These are phyloP conservation scores for Porites rus DNA, from an alignment of 92 coral and sea anemone species.

Conservation along the genomic window DNA sequence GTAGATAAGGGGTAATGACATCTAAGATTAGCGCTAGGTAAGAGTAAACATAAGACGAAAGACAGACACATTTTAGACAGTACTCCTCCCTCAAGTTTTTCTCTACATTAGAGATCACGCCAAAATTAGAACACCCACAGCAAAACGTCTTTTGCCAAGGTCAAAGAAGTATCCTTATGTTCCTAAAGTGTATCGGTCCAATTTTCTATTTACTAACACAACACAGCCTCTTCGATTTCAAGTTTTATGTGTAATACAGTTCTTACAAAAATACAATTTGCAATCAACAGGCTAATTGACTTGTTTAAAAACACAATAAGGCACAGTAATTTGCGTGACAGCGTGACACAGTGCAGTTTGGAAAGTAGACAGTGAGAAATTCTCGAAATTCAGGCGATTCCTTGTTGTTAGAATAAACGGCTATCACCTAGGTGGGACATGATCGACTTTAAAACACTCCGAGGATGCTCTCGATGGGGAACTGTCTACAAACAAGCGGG, in stretches of 20 bases:
- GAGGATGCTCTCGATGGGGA: slow-evolving; percentile 9
- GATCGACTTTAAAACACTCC: background rate
- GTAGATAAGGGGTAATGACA: slow-evolving; percentile 17
- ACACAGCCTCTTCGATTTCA: background rate
- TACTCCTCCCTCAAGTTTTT: too few relatives aligned
- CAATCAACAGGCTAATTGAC: too few relatives aligned
- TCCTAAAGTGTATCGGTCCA: background rate
- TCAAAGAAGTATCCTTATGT: background rate
- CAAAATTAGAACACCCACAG: background rate
- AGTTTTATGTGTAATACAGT: background rate
- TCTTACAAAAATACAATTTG: background rate
- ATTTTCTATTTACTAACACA: background rate
- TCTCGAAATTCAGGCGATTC: background rate
- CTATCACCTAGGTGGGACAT: slow-evolving; percentile 7
- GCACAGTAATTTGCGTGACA: slow-evolving; percentile 1
- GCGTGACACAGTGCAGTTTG: background rate
- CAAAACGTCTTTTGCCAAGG: background rate
- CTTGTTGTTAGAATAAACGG: background rate
- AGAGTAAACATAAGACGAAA: slow-evolving; percentile 16
- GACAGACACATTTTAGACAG: background rate
- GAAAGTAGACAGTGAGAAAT: background rate
- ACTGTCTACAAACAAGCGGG: slow-evolving; percentile 27
- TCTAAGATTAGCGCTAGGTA: background rate
- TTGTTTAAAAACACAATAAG: background rate
- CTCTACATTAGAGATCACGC: background rate